Evolutionary conservation across 2,888 invertebrate genomes (phyloP).

Genomic region (Digitonthophagus gazella): DNA sequence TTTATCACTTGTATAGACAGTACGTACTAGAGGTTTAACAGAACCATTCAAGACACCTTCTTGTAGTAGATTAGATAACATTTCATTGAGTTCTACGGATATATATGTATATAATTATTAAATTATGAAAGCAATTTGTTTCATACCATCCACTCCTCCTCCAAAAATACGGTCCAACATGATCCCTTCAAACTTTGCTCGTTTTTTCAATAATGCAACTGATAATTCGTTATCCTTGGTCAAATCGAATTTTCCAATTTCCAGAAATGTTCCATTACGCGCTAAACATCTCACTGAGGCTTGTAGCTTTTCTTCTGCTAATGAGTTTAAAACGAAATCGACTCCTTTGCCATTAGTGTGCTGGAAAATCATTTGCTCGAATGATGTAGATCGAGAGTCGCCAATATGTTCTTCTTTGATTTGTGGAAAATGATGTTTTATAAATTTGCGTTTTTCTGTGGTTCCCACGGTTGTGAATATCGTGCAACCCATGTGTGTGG

Average conservation of each 20-base stretch:
- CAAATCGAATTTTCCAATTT: slow-evolving; percentile 83
- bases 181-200: slow-evolving; percentile 67
- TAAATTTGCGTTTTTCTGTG: slow-evolving; percentile 77
- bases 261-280: slow-evolving; percentile 67
- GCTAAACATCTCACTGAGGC: slow-evolving; percentile 64
- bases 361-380: slow-evolving; percentile 80
- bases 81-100: slow-evolving; percentile 47
- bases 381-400: slow-evolving; percentile 82
- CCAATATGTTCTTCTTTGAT: slow-evolving; percentile 68
- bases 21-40: slow-evolving; percentile 66
- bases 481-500: slow-evolving; percentile 61
- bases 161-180: slow-evolving; percentile 59
- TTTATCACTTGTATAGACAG: slow-evolving; percentile 63
- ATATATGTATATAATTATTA: too few relatives aligned
- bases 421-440: slow-evolving; percentile 76
- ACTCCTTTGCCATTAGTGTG: slow-evolving; percentile 84
- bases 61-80: background rate
- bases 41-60: slow-evolving; percentile 53
- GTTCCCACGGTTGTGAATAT: slow-evolving; percentile 89
- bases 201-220: slow-evolving; percentile 54
- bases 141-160: too few relatives aligned
- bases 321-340: too few relatives aligned
- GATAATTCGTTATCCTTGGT: slow-evolving; percentile 62
- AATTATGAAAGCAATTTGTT: too few relatives aligned
- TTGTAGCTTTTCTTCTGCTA: too few relatives aligned